Evolutionary conservation across 2,888 invertebrate species (phyloP).

Genomic region (Minunthozetes semirufus): DNA sequence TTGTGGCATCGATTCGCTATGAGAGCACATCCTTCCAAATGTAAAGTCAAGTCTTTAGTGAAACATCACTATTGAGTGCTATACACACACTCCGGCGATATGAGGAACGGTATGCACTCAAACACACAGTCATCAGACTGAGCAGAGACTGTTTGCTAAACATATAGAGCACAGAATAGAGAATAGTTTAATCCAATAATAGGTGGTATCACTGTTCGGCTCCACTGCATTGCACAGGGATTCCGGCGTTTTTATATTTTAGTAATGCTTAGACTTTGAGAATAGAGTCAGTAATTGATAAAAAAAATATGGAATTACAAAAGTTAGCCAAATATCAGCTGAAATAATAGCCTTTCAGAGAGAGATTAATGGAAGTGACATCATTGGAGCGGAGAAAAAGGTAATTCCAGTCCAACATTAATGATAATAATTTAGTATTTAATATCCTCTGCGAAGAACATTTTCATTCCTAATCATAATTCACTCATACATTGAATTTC

Average conservation of each 20-base stretch:
- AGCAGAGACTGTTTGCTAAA: background rate
- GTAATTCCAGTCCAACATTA: background rate
- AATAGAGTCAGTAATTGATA: no score
- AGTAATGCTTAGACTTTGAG: no score
- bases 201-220: slow-evolving; percentile 24
- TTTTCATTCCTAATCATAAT: background rate
- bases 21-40: background rate
- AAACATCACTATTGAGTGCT: background rate
- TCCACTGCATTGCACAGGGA: background rate
- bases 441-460: background rate
- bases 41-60: background rate
- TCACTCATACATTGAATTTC: background rate
- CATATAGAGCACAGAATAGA: background rate
- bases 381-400: background rate
- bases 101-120: background rate
- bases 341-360: background rate
- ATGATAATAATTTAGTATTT: background rate
- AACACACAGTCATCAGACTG: background rate
- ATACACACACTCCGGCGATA: background rate
- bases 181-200: slow-evolving; percentile 23
- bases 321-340: background rate
- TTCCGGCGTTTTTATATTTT: background rate
- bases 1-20: background rate
- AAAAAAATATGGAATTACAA: no score
- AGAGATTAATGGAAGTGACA: background rate